phyloP scores from a whole-genome alignment of 2,888 invertebrate genomes.

The Leptothorax acervorum region DNA sequence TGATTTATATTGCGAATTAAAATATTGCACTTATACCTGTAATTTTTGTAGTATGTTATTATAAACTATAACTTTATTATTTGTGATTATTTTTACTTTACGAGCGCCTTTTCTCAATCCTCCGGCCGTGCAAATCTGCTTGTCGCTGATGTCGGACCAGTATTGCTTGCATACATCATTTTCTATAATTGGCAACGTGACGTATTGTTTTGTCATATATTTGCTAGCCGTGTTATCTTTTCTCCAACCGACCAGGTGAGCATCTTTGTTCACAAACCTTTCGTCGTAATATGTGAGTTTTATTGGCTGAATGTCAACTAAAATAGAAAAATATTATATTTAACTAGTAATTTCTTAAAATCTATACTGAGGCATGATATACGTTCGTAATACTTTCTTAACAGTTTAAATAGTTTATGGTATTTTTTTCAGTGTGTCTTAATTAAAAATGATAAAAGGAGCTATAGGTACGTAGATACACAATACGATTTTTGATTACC shows the following conservation, averaged over 20 bases:
- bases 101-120: no score
- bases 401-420: neutral
- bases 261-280: conserved; percentile 34
- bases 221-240: conserved; percentile 20
- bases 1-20: no score
- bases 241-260: conserved; percentile 73
- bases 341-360: neutral
- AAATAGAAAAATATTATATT: neutral
- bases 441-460: neutral
- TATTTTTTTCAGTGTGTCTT: neutral
- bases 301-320: conserved; percentile 70
- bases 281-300: conserved; percentile 28
- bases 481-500: no score
- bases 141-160: no score
- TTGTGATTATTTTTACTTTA: no score
- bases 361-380: neutral
- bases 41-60: no score
- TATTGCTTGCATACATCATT: no score
- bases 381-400: no score
- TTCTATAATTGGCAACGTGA: no score
- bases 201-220: conserved; percentile 40
- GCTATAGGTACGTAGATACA: neutral
- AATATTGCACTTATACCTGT: no score
- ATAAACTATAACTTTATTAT: conserved; percentile 43
- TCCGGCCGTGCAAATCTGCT: no score